Base-by-base conservation (phyloP, 2,113 vertebrate genomes). In the Channa argus region DNA sequence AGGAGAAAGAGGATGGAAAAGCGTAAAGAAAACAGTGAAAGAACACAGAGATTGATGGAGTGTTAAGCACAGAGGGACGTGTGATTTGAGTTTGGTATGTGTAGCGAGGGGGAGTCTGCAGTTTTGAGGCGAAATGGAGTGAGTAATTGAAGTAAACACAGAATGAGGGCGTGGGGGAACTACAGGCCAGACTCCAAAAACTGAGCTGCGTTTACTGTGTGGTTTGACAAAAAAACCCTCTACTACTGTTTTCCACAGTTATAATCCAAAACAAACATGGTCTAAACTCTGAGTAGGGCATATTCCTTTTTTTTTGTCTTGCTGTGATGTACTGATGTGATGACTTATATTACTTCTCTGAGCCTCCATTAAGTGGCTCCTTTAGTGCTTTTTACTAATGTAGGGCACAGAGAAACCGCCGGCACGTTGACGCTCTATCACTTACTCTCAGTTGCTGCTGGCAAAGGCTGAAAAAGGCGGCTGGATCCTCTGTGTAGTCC, bases 71-170 rank as follows among this genome's bases (percentile, higher is more conserved):
- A 77, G 81, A 83, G 77, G 74, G 83, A 87, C 89, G 90, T 91
- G 88, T 92, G 87, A 89, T 83, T 68, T 80, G 77, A 87, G 80
- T 74, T 62, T 80, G 86, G 86, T 88, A 89, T 91, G 86, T 90
- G 85, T 83, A 90, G 86, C 2, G 39, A 78, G 82, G 82, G 80
- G 83, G 72, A 79, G 88, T 76, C 59, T 62, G 83, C 78, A 84
- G 67, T 87, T 92, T 87, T 90, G 59, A 90, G 86, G 80, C 71
- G 82, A 93, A 92, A 88, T 77, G 77, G 86, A 87, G 74, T 92
- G 88, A 92, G 85, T 91, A 86, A 92, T 93, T 90, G 80, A 92
- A 91, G 91, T 91, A 92, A 92, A 93, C 86, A 90, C 56, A 74
- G 89, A 90, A 85, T 86, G 83, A 86, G 74, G 86, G 88, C 41